Conservation (phyloP, 2,113 vertebrate genomes). For the Fukomys damarensis region DNA sequence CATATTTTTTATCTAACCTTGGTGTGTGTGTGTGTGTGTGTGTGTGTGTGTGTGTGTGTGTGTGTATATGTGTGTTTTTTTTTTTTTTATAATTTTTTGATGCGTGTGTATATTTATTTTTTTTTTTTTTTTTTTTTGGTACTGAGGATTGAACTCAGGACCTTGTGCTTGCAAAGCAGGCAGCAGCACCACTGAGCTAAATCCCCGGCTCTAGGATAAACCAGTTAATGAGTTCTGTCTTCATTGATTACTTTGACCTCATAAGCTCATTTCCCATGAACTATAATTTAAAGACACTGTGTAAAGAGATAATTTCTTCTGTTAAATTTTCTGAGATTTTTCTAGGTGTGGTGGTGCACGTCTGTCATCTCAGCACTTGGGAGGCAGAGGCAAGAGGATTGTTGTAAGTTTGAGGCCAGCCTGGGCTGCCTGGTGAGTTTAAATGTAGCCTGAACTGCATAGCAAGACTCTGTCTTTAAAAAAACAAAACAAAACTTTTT, state of each 20-base stretch:
- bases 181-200: no score
- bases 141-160: no score
- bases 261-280: background rate
- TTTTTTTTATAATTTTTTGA: no score
- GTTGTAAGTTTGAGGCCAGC: background rate
- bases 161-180: no score
- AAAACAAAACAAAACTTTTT: background rate
- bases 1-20: conserved; percentile 60
- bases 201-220: conserved; percentile 13
- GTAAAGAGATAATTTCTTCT: background rate
- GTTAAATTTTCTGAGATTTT: background rate
- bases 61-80: no score
- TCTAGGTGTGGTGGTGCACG: background rate
- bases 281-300: background rate
- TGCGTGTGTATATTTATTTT: no score
- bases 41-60: no score
- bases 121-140: no score
- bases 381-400: background rate
- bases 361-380: background rate
- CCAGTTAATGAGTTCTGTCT: conserved; percentile 10
- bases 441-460: background rate
- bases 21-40: conserved; percentile 24
- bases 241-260: conserved; percentile 12
- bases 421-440: background rate
- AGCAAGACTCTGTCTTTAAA: background rate